These are phyloP conservation scores for Drosophila mulleri DNA, from an alignment of 2,888 invertebrate genomes.

Conservation along the genomic window DNA sequence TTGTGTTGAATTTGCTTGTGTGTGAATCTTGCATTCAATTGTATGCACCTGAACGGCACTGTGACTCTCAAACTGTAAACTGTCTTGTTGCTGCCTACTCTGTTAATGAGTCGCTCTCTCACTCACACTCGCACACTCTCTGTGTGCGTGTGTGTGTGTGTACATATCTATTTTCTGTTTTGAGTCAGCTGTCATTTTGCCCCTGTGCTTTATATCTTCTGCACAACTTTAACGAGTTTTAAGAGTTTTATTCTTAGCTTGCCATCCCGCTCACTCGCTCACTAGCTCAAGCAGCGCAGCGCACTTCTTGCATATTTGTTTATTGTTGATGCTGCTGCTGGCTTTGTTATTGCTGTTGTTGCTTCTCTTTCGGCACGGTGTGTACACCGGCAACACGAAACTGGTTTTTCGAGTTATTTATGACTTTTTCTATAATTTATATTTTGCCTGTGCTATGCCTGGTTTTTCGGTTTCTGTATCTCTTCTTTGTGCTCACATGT, in stretches of 20 bases:
- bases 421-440: conserved; percentile 75
- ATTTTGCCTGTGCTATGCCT: conserved; percentile 56
- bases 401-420: conserved; percentile 82
- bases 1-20: conserved; percentile 3
- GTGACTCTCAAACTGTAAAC: conserved; percentile 46
- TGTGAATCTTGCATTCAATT: conserved; percentile 12
- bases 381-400: conserved; percentile 79
- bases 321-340: conserved; percentile 56
- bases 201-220: conserved; percentile 65
- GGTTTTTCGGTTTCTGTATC: conserved; percentile 71
- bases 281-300: conserved; percentile 20
- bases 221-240: conserved; percentile 78
- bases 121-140: conserved; percentile 18
- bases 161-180: conserved; percentile 30
- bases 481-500: conserved; percentile 20
- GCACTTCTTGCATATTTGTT: conserved; percentile 77
- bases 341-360: conserved; percentile 27
- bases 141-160: not conserved
- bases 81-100: conserved; percentile 18
- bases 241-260: conserved; percentile 68
- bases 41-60: conserved; percentile 34
- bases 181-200: conserved; percentile 68
- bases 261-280: conserved; percentile 48
- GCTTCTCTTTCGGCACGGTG: conserved; percentile 50
- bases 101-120: conserved; percentile 40